Conservation (phyloP, 2,113 vertebrate genomes). For the Miniopterus natalensis region DNA sequence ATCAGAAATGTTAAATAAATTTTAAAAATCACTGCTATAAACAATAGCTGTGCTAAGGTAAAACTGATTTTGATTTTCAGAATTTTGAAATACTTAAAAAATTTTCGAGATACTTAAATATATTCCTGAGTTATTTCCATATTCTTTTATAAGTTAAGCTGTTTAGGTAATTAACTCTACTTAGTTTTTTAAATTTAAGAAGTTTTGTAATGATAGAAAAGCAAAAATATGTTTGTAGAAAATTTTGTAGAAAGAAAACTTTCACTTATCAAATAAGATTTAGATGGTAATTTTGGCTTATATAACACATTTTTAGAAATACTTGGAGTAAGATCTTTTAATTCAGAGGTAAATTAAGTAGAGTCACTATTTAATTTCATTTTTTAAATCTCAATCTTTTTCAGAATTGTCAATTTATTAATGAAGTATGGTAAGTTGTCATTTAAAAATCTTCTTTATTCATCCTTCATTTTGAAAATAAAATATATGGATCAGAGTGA, state of each 20-base stretch:
- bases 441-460: constrained; percentile 36
- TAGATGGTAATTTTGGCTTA: neutral
- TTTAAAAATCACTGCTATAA: constrained; percentile 21
- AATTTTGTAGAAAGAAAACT: constrained; percentile 11
- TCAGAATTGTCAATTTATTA: constrained; percentile 35
- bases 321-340: neutral
- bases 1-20: neutral
- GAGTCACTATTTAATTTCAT: constrained; percentile 21
- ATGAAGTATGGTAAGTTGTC: constrained; percentile 80
- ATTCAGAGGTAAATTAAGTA: constrained; percentile 54
- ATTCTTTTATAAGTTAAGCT: constrained; percentile 26
- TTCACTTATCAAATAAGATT: neutral
- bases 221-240: neutral
- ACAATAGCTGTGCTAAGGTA: neutral
- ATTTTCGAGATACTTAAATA: constrained; percentile 65
- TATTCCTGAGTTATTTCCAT: constrained; percentile 19
- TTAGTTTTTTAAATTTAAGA: constrained; percentile 43
- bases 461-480: constrained; percentile 36
- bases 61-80: neutral
- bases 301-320: neutral
- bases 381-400: constrained; percentile 62
- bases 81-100: constrained; percentile 60
- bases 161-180: neutral
- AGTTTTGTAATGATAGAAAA: neutral
- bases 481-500: neutral